phyloP scores from a whole-genome alignment of 2,113 vertebrate genomes.

The Sisor rabdophorus region DNA sequence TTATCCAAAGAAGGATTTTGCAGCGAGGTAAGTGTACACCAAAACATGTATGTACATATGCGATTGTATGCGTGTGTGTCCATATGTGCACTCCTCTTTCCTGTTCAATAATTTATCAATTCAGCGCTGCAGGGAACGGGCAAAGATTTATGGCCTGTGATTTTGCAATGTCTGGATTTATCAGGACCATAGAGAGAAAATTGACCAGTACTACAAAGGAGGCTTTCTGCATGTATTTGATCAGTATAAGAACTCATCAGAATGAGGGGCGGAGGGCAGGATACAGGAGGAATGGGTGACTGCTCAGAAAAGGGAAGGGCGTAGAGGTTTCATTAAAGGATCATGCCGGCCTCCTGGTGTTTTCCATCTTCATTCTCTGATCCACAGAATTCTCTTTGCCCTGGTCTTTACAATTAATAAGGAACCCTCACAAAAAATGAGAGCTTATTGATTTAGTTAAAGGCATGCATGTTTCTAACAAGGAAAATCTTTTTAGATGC shows the following conservation, averaged over 20 bases:
- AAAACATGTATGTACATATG: constrained; percentile 27
- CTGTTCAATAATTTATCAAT: constrained; percentile 87
- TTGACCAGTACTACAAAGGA: constrained; percentile 88
- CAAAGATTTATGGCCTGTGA: constrained; percentile 85
- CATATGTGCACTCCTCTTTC: constrained; percentile 61
- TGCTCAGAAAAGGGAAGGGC: constrained; percentile 8
- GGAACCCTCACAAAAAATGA: constrained; percentile 92
- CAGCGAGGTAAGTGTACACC: neutral
- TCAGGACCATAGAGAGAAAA: constrained; percentile 86
- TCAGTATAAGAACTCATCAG: constrained; percentile 88
- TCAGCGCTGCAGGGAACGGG: constrained; percentile 81
- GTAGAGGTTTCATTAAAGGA: constrained; percentile 82
- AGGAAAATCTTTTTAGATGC: constrained; percentile 84
- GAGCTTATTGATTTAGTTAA: constrained; percentile 92
- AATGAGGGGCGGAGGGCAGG: constrained; percentile 65
- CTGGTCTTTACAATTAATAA: constrained; percentile 85
- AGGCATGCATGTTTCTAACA: constrained; percentile 81
- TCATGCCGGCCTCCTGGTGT: constrained; percentile 81
- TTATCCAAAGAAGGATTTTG: constrained; percentile 7
- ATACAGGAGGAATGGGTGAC: constrained; percentile 46
- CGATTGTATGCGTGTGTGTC: constrained; percentile 23
- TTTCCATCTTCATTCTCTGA: constrained; percentile 84
- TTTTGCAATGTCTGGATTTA: constrained; percentile 89
- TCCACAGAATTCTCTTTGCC: constrained; percentile 73
- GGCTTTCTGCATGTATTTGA: constrained; percentile 88